Evolutionary conservation across 2,113 vertebrate genomes (phyloP).

Genomic region (Gobius niger): DNA sequence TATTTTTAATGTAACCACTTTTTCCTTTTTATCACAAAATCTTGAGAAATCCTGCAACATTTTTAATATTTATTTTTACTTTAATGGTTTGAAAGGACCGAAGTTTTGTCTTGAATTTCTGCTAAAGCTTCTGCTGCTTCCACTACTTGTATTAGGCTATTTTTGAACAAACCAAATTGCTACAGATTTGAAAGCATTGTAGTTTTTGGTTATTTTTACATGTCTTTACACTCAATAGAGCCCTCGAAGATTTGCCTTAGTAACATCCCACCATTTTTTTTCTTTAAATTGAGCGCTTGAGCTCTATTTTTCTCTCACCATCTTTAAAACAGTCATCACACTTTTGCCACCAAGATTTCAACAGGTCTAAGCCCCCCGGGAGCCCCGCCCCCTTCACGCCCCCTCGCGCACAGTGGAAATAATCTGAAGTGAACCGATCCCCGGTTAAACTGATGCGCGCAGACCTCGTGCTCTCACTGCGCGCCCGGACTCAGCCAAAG

Average conservation of each 20-base stretch:
- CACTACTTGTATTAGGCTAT: no score
- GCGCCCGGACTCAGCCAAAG: neutral
- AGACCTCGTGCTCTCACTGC: constrained; percentile 29
- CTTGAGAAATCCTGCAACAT: no score
- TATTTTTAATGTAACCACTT: neutral
- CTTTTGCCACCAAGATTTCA: constrained; percentile 21
- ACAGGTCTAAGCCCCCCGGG: constrained; percentile 28
- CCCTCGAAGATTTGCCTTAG: no score
- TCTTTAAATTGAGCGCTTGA: neutral
- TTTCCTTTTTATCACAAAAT: neutral
- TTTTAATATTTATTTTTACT: no score
- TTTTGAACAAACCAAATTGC: no score
- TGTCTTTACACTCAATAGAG: no score
- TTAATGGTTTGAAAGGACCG: no score
- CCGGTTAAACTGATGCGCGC: constrained; percentile 33
- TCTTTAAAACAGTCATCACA: constrained; percentile 25
- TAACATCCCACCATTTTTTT: neutral
- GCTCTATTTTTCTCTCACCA: neutral
- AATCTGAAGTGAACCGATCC: constrained; percentile 38
- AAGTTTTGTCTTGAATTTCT: no score
- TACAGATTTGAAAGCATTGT: no score
- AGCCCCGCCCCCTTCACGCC: constrained; percentile 44
- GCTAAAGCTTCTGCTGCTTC: no score
- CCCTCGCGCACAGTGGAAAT: constrained; percentile 34
- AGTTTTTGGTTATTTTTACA: no score